Base-by-base conservation (phyloP, 1,140 invertebrate genomes). In the Melitaea cinxia region DNA sequence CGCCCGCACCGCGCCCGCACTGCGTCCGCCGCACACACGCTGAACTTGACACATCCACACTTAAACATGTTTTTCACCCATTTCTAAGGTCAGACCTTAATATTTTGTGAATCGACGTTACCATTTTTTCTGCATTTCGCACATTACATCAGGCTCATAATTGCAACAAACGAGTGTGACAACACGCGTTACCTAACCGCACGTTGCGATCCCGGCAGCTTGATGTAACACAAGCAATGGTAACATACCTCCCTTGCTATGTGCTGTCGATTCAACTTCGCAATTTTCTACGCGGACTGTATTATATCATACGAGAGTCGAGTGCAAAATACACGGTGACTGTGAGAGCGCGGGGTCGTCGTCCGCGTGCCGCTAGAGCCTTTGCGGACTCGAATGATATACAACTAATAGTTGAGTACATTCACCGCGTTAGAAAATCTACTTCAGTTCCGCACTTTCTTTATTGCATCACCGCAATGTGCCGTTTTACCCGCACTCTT, bases 381-480 rank as follows among this genome's bases (percentile, higher is more conserved):
- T 82, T 77, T 67, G 79, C 75, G 71, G 77, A 80, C 77, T 72
- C 79, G 71, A 82, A 84, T 85, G 85, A 88, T 88, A 86, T 71
- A 82, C 84, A 68, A 75, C 81, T 86, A 90, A 88, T 88, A 79
- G 80, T 73, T 75, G 77, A 88, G 88, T 88, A 85, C 88, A 74
- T 90, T 90, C 88, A 88, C 85, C 88, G 85, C 82, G 72, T 75
- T 88, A 86, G 85, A 88, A 90, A 88, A 88, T 77, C 81, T 84
- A 85, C 81, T 83, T 85, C 73, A 83, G 80, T 90, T 90, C 88
- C 86, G 88, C 83, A 88, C 88, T 90, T 90, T 90, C 88, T 88
- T 89, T 82, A 82, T 91, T 89, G 84, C 88, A 85, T 88, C 86
- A 91, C 81, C 56, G 50, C 67, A 63, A 76, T 81, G 77, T 80